Conservation (phyloP, 2,113 vertebrate species). For the Myiozetetes cayanensis region DNA sequence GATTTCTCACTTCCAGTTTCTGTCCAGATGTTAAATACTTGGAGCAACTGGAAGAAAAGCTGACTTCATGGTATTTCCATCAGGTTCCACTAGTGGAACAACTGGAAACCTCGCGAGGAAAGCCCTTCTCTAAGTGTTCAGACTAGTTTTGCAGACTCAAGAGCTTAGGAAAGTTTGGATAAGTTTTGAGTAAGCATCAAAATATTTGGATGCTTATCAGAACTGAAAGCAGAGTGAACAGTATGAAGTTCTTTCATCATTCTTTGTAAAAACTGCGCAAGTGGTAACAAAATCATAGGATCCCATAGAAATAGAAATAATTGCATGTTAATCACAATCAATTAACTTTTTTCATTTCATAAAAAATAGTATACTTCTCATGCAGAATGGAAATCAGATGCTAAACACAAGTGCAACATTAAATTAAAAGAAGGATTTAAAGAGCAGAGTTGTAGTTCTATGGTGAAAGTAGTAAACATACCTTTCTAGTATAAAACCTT, state of each 20-base stretch:
- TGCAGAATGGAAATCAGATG: not conserved
- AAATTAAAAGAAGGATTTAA: not conserved
- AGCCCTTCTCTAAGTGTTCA: conserved; percentile 46
- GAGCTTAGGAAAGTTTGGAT: conserved; percentile 56
- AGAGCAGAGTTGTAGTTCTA: not conserved
- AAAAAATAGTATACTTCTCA: not conserved
- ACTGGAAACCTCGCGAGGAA: conserved; percentile 63
- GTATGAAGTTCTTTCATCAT: conserved; percentile 1
- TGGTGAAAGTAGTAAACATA: not conserved
- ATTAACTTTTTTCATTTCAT: not conserved
- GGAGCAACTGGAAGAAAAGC: conserved; percentile 63
- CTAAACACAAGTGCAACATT: not conserved
- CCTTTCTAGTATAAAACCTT: not conserved
- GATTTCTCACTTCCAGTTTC: conserved; percentile 55
- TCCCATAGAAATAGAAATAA: not conserved
- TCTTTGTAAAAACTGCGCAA: not conserved
- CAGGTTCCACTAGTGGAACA: conserved; percentile 60
- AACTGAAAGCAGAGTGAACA: not conserved
- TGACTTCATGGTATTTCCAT: conserved; percentile 67
- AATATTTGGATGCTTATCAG: conserved; percentile 55
- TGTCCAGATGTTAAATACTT: conserved; percentile 64
- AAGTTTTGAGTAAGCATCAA: conserved; percentile 48
- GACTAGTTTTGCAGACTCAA: conserved; percentile 50
- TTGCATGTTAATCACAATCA: not conserved
- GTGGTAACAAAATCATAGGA: not conserved